Percentiles rank a stretch among this genome's conserved stretches.
phyloP scores from a whole-genome alignment of 2,888 invertebrate genomes.

The Girardia tigrina region DNA sequence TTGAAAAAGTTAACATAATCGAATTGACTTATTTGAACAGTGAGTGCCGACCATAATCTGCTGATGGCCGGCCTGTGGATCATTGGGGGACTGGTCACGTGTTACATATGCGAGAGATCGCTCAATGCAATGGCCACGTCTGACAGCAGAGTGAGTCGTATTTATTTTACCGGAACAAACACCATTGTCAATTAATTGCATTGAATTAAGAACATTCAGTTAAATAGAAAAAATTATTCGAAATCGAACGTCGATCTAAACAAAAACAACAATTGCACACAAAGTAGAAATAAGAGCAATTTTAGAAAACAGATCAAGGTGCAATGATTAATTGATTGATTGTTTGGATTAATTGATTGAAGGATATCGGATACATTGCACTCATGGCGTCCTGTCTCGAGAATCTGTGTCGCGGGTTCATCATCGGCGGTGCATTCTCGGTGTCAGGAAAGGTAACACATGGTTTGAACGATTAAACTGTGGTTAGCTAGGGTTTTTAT shows the following conservation, averaged over 20 bases:
- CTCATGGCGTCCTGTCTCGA: background rate
- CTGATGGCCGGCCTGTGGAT: background rate
- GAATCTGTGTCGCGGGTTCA: background rate
- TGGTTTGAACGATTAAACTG: background rate
- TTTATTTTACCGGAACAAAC: background rate
- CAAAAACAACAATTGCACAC: background rate
- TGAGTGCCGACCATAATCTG: background rate
- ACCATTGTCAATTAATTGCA: background rate
- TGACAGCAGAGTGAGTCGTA: background rate
- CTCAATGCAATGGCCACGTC: background rate
- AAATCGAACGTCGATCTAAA: background rate
- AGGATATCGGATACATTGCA: background rate
- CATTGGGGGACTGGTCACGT: background rate
- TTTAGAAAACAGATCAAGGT: background rate
- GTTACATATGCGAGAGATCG: background rate
- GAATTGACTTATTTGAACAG: too few species aligned
- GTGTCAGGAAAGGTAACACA: background rate
- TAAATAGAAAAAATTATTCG: background rate
- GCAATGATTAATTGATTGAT: background rate
- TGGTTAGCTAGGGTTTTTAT: background rate
- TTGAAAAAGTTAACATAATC: too few species aligned
- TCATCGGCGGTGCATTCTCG: background rate
- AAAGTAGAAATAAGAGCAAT: background rate
- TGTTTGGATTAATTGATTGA: background rate
- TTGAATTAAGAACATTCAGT: background rate